A percentile compares a stretch with the other conserved stretches of the same genome.
Conservation (phyloP, 2,113 vertebrate species). For the Anguilla rostrata region DNA sequence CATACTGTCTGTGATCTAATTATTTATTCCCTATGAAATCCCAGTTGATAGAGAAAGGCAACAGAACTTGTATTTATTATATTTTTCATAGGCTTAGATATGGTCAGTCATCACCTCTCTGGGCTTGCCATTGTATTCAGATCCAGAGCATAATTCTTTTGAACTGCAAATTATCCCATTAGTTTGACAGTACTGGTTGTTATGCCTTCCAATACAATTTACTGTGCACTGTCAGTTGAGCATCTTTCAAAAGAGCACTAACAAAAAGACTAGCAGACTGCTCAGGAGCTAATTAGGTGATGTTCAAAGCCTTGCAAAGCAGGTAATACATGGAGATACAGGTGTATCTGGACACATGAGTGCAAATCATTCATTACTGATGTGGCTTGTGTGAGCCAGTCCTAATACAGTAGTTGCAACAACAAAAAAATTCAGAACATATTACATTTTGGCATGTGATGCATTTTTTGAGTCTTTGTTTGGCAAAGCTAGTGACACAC, state of each 20-base stretch:
- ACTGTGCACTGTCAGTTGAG: conserved; percentile 41
- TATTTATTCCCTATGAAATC: not conserved
- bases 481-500: not conserved
- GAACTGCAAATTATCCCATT: not conserved
- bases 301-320: conserved; percentile 40
- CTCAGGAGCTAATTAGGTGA: conserved; percentile 51
- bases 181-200: conserved; percentile 35
- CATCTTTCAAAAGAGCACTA: conserved; percentile 23
- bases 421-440: conserved; percentile 34
- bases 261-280: conserved; percentile 41
- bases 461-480: conserved; percentile 29
- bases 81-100: not conserved
- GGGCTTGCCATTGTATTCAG: not conserved
- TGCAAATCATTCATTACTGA: conserved; percentile 34
- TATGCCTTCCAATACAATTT: conserved; percentile 30
- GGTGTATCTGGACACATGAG: conserved; percentile 43
- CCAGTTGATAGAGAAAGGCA: not conserved
- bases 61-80: not conserved
- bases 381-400: conserved; percentile 35
- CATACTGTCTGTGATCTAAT: not conserved
- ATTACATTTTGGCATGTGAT: conserved; percentile 18
- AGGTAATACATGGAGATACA: conserved; percentile 48
- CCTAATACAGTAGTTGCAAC: conserved; percentile 27
- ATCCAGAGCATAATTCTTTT: not conserved
- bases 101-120: not conserved